phyloP scores from a whole-genome alignment of 2,888 invertebrate genomes.

The Euzetes globulus region DNA sequence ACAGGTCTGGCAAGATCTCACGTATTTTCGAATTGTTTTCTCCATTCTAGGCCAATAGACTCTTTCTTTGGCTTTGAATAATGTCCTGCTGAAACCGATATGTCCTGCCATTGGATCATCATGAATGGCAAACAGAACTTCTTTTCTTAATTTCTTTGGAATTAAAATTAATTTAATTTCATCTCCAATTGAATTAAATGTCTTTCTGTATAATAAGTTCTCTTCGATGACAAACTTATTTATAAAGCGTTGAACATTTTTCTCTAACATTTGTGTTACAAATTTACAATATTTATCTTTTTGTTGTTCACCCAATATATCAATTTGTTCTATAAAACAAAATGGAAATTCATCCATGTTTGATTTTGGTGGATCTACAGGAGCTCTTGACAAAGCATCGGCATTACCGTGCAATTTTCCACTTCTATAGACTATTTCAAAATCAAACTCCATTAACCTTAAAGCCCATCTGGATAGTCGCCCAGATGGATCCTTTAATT shows the following conservation, averaged over 20 bases:
- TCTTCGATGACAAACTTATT: too few relatives aligned
- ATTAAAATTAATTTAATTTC: background rate
- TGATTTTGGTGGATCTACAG: too few relatives aligned
- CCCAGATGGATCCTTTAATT: background rate
- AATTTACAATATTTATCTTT: too few relatives aligned
- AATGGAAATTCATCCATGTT: too few relatives aligned
- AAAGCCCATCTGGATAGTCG: background rate
- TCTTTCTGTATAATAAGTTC: background rate
- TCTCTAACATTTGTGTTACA: background rate
- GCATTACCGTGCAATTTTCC: background rate
- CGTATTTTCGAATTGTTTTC: background rate
- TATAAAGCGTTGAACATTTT: background rate
- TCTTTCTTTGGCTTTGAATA: background rate
- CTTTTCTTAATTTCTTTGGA: background rate
- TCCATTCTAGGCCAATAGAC: conserved; percentile 1
- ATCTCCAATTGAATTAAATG: background rate
- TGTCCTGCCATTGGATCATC: background rate
- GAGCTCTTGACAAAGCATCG: background rate
- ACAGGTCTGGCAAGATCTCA: background rate
- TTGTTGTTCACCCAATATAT: too few relatives aligned
- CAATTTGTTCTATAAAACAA: too few relatives aligned
- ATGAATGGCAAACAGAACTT: background rate
- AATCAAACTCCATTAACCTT: background rate
- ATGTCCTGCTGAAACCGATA: background rate
- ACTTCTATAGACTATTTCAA: background rate